Evolutionary conservation across 2,113 vertebrate genomes (phyloP).

Genomic region (Bufo bufo): DNA sequence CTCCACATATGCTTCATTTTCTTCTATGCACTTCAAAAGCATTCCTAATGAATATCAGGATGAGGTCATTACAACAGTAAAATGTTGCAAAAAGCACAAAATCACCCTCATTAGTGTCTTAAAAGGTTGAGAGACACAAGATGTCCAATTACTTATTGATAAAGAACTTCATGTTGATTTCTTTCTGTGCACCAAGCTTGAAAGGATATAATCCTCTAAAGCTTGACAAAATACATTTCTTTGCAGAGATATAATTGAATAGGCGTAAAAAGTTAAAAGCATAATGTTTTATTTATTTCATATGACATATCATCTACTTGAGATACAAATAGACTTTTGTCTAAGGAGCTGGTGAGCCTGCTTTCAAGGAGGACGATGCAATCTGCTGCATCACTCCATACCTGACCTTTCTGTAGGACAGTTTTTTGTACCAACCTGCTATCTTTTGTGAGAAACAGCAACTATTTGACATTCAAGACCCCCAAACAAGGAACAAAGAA

Average conservation of each 20-base stretch:
- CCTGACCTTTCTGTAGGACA: background rate
- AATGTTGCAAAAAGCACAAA: conserved; percentile 34
- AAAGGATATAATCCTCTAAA: conserved; percentile 35
- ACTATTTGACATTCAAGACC: too few relatives aligned
- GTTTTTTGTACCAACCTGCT: too few relatives aligned
- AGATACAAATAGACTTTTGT: background rate
- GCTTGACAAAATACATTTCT: conserved; percentile 31
- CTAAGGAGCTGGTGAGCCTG: background rate
- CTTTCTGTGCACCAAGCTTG: conserved; percentile 24
- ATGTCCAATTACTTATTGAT: conserved; percentile 50
- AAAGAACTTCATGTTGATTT: conserved; percentile 47
- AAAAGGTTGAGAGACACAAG: conserved; percentile 44
- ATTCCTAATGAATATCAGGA: conserved; percentile 37
- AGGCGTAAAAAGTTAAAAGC: conserved; percentile 5
- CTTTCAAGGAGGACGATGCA: background rate
- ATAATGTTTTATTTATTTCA: conserved; percentile 22
- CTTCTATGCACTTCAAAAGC: conserved; percentile 38
- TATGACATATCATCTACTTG: background rate
- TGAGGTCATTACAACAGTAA: conserved; percentile 40
- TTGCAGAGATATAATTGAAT: conserved; percentile 33
- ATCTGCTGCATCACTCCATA: background rate
- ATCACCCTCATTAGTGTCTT: conserved; percentile 47
- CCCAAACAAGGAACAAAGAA: too few relatives aligned
- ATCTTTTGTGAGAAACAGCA: too few relatives aligned
- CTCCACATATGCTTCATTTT: conserved; percentile 23